Percentiles rank a stretch among this genome's conserved stretches.
Evolutionary conservation across 2,888 invertebrate species (phyloP).

Genomic region (Drosophila dives): DNA sequence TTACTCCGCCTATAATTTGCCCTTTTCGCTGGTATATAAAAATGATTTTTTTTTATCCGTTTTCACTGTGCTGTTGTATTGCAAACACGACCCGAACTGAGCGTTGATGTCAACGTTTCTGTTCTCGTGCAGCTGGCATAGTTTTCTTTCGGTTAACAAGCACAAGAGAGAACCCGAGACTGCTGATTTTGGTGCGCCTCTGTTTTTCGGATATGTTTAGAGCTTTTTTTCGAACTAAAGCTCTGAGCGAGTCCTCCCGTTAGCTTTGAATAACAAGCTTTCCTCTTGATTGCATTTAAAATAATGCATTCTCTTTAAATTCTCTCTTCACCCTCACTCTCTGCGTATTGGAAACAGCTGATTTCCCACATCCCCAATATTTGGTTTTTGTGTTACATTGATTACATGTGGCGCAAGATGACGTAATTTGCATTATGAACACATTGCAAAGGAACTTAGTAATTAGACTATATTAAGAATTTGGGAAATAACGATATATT

Average conservation of each 20-base stretch:
- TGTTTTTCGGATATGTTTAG: constrained; percentile 58
- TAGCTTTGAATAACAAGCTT: constrained; percentile 59
- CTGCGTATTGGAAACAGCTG: constrained; percentile 56
- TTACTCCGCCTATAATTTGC: constrained; percentile 55
- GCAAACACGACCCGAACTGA: constrained; percentile 85
- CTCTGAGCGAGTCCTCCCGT: constrained; percentile 52
- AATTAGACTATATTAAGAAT: constrained; percentile 29
- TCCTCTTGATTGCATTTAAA: constrained; percentile 36
- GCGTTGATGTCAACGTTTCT: constrained; percentile 78
- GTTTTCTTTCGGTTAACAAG: constrained; percentile 54
- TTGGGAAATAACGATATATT: not conserved
- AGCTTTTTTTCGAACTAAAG: constrained; percentile 63
- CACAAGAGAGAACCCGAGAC: constrained; percentile 25
- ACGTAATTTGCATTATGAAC: constrained; percentile 57
- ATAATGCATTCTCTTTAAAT: constrained; percentile 35
- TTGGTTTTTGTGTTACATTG: constrained; percentile 29
- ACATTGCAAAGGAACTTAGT: constrained; percentile 20
- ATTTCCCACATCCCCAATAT: constrained; percentile 33
- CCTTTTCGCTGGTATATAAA: constrained; percentile 18
- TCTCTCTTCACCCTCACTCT: not conserved
- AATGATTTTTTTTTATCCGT: constrained; percentile 55
- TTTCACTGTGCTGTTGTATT: constrained; percentile 82
- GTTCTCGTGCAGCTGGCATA: constrained; percentile 75
- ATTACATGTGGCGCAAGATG: constrained; percentile 56
- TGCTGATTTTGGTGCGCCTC: constrained; percentile 56